Conservation (phyloP, 1,140 invertebrate species). For the Drosophila burlai region DNA sequence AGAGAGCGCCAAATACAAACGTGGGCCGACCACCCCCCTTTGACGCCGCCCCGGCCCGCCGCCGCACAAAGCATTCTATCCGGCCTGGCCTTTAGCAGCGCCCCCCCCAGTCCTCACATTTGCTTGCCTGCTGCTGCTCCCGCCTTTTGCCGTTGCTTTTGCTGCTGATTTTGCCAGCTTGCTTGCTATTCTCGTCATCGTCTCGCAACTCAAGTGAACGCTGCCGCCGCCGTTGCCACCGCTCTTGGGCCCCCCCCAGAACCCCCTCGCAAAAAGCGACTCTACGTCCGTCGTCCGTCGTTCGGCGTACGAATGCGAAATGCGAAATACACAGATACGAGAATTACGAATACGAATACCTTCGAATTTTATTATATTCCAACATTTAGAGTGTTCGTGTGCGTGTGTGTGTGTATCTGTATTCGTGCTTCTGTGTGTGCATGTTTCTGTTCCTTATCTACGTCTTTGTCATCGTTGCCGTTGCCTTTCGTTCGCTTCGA, state of each 20-base stretch:
- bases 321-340: constrained; percentile 18
- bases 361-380: constrained; percentile 78
- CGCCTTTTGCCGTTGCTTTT: constrained; percentile 26
- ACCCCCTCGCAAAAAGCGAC: constrained; percentile 28
- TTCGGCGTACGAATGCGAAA: constrained; percentile 50
- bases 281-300: constrained; percentile 15
- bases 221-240: constrained; percentile 7
- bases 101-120: not conserved
- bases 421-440: constrained; percentile 40
- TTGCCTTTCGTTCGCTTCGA: constrained; percentile 65
- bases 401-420: constrained; percentile 37
- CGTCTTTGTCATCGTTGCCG: constrained; percentile 80
- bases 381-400: constrained; percentile 55
- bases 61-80: constrained; percentile 62
- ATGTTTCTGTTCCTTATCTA: constrained; percentile 81
- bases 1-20: constrained; percentile 52
- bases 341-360: constrained; percentile 60
- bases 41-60: constrained; percentile 5
- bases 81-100: constrained; percentile 54
- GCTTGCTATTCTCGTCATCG: constrained; percentile 81
- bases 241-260: constrained; percentile 3
- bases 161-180: constrained; percentile 42
- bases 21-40: constrained; percentile 62
- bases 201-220: constrained; percentile 67
- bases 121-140: constrained; percentile 17